Conservation (phyloP, 2,888 invertebrate species). For the Trissolcus brochymenae region DNA sequence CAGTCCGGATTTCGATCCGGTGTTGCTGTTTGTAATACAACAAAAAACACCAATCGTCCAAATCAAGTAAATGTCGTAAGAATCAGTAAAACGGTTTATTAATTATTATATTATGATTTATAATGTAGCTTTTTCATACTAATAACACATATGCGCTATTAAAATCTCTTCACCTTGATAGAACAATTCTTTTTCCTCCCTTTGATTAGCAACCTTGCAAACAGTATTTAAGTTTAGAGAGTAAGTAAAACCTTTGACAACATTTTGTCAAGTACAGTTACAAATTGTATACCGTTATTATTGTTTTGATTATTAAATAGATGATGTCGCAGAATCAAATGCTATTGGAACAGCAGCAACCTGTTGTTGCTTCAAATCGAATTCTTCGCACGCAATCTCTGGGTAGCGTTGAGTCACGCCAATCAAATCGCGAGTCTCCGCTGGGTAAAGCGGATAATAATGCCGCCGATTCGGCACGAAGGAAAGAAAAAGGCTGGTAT, state of each 20-base stretch:
- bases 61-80: constrained; percentile 57
- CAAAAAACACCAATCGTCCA: constrained; percentile 48
- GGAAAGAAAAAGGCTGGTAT: constrained; percentile 82
- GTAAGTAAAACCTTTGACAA: neutral
- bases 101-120: neutral
- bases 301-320: constrained; percentile 7
- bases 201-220: neutral
- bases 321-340: constrained; percentile 12
- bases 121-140: neutral
- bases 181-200: neutral
- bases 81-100: constrained; percentile 40
- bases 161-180: neutral
- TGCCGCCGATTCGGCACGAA: constrained; percentile 59
- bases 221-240: neutral
- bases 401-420: constrained; percentile 78
- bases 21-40: constrained; percentile 53
- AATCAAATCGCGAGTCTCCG: constrained; percentile 65
- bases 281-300: too few species aligned
- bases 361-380: constrained; percentile 65
- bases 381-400: constrained; percentile 79
- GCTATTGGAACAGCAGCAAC: constrained; percentile 16
- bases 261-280: too few species aligned
- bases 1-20: neutral
- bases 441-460: constrained; percentile 60
- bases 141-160: neutral